These are phyloP conservation scores for Campylomormyrus numenius DNA, from an alignment of 2,113 vertebrate species.

Conservation along the genomic window DNA sequence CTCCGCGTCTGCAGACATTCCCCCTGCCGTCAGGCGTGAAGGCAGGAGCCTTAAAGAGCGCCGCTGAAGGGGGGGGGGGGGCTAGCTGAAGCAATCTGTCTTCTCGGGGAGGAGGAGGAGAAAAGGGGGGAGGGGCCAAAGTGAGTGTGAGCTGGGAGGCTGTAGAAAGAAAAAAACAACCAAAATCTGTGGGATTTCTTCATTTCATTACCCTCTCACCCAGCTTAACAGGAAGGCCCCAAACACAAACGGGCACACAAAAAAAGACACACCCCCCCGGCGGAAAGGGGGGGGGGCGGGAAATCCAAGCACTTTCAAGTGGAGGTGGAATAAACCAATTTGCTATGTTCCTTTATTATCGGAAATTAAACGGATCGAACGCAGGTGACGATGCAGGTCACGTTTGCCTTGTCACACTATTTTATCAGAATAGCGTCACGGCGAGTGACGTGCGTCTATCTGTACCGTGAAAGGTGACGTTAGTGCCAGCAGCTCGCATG, in stretches of 20 bases:
- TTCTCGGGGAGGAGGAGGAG: slow-evolving; percentile 15
- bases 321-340: not conserved
- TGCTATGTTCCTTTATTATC: not conserved
- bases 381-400: not conserved
- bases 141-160: slow-evolving; percentile 40
- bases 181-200: slow-evolving; percentile 56
- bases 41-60: slow-evolving; percentile 39
- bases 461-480: not conserved
- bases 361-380: not conserved
- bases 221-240: slow-evolving; percentile 46
- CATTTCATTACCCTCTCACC: slow-evolving; percentile 23
- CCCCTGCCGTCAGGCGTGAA: slow-evolving; percentile 45
- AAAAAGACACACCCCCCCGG: not conserved
- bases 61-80: slow-evolving; percentile 54
- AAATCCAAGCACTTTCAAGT: slow-evolving; percentile 25
- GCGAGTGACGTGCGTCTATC: not conserved
- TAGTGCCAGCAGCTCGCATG: not conserved
- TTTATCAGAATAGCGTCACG: not conserved
- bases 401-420: not conserved
- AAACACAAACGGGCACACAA: slow-evolving; percentile 39
- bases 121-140: not conserved
- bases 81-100: slow-evolving; percentile 50
- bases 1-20: slow-evolving; percentile 44
- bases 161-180: slow-evolving; percentile 48
- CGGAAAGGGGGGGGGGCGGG: not conserved